Evolutionary conservation across 2,113 vertebrate species (phyloP).

Genomic region (Leucoraja erinaceus): DNA sequence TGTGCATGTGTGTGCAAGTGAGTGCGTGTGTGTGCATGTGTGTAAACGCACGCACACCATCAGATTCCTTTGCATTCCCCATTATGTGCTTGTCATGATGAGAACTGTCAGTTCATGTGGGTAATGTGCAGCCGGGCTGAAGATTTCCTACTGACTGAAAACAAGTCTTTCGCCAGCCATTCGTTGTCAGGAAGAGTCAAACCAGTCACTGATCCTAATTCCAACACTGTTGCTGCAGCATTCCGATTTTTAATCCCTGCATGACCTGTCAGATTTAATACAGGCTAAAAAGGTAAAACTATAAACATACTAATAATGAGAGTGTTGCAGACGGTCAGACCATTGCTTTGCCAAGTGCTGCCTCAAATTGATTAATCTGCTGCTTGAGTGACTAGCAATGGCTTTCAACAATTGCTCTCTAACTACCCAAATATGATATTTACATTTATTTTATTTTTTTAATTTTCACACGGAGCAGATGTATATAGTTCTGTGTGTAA

Average conservation of each 20-base stretch:
- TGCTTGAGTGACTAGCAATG: slow-evolving; percentile 32
- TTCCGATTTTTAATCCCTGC: slow-evolving; percentile 94
- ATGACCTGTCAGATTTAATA: slow-evolving; percentile 91
- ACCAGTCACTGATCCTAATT: slow-evolving; percentile 87
- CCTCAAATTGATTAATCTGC: slow-evolving; percentile 38
- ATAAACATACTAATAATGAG: slow-evolving; percentile 72
- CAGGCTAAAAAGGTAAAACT: slow-evolving; percentile 68
- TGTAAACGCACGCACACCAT: background rate
- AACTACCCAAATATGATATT: slow-evolving; percentile 21
- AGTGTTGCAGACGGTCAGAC: slow-evolving; percentile 56
- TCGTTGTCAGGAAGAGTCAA: slow-evolving; percentile 86
- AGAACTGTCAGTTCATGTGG: slow-evolving; percentile 72
- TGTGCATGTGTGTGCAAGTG: too few species aligned
- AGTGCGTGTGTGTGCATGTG: background rate
- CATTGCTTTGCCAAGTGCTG: slow-evolving; percentile 40
- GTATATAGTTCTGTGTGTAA: background rate
- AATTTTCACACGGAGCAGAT: background rate
- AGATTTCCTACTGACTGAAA: slow-evolving; percentile 79
- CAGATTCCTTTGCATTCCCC: slow-evolving; percentile 34
- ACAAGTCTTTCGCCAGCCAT: slow-evolving; percentile 82
- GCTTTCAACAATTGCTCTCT: slow-evolving; percentile 11
- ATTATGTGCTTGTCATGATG: slow-evolving; percentile 48
- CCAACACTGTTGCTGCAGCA: slow-evolving; percentile 89
- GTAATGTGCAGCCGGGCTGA: slow-evolving; percentile 78
- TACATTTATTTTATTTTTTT: background rate